Base-by-base conservation (phyloP, 2,888 invertebrate genomes). In the Venusia cambrica region DNA sequence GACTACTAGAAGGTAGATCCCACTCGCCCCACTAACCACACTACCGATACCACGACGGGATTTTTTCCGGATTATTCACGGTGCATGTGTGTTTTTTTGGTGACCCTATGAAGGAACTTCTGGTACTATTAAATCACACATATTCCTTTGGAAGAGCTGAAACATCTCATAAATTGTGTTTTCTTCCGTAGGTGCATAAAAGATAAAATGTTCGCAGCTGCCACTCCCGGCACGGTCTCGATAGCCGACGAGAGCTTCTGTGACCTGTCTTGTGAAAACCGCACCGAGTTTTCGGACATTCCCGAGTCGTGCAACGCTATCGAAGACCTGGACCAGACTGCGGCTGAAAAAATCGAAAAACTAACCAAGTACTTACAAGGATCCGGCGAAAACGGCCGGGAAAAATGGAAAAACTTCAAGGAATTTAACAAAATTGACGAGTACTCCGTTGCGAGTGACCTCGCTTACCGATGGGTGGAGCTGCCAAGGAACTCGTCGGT, bases 261-360 rank as follows among this genome's bases (percentile, higher is more conserved):
- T 62, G 76, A 79, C 48, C 45, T 77, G n/a, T 65, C 71, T 3
- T 70, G 61, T 39, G 73, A 75, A 47, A 66, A 70, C 46, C 62
- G 67, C 28, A 74, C 72, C 1, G 73, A 77, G 39, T 57, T 51
- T 24, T 73, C 72, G 0, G 68, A 72, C 11, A 33, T 54, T 6
- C 54, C 57, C 4, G 73, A 70, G 33, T 62, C 63, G 8, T 49
- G 45, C 28, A 46, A 44, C 14, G 35, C 49, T 13, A 48, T 51
- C 15, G 57, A 62, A 29, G 72, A 72, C 60, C 64, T 38, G 2
- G 44, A 45, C 18, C 59, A 59, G 42, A 57, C 53, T 42, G 79
- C 75, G 61, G 77, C 71, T 55, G 78, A 84, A 85, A 85, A 85
- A 84, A 84, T 84, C 12, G 84, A 70, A 85, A 85, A 83, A 71